Evolutionary conservation across 2,797 vertebrate genomes (phyloP), one percentile per base, ranked within the genome.

Genomic region (Lateolabrax maculatus): DNA sequence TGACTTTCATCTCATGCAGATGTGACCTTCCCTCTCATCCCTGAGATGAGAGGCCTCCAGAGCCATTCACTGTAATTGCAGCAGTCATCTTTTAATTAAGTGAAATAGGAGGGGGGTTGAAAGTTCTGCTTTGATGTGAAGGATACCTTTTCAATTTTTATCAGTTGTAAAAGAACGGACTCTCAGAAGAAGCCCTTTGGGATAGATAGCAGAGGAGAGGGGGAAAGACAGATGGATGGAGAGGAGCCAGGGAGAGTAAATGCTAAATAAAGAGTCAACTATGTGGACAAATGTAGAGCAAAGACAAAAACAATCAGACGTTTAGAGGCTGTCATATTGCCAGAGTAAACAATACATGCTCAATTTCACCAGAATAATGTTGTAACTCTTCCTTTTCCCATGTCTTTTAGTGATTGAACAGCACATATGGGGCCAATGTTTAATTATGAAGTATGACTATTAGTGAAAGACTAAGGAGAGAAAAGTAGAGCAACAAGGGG

Each of bases 21-120:
- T 90, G 91, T 93, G 89, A 85, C 85, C 87, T 87, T 70, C 85
- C 85, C 71, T 89, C 80, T 87, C 83, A 89, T 88, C 81, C 60
- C 68, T 71, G 66, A 87, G 84, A 94, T 88, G 80, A 86, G 43
- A 91, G 86, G 81, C 61, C 79, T 92, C 85, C 79, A 82, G 65
- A 92, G 77, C 79, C 84, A 90, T 87, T 92, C 91, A 79, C 78
- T 89, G 70, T 92, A 93, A 94, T 93, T 91, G 84, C 81, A 77
- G 73, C 77, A 85, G 85, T 93, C 88, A 86, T 93, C 89, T 93
- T 94, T 94, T 93, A 93, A 95, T 94, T 91, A 93, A 91, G 77
- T 84, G 67, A 79, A 92, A 88, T 87, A 85, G 79, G 69, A 88
- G 83, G 67, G 71, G 69, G 76, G 79, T 60, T 76, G 80, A 86